These are phyloP conservation scores for Callithrix jacchus DNA, from an alignment of 2,113 vertebrate genomes.

Conservation along the genomic window DNA sequence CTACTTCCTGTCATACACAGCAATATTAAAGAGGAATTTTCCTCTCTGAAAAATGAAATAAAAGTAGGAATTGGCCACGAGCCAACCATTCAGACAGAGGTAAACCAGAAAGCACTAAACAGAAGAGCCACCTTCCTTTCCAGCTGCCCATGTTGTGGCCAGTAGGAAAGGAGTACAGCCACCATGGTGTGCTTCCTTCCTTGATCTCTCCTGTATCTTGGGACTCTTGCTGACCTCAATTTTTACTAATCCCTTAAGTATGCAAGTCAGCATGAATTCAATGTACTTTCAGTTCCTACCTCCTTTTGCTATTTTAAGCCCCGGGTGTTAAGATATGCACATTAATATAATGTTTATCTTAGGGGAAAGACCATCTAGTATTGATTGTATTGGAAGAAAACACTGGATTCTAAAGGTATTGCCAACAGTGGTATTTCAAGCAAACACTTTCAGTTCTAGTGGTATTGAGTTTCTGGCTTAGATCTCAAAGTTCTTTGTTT, in stretches of 20 bases:
- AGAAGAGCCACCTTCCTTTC: constrained; percentile 43
- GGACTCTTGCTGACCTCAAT: constrained; percentile 55
- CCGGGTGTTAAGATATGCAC: constrained; percentile 58
- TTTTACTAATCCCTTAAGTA: constrained; percentile 52
- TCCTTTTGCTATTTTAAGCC: constrained; percentile 66
- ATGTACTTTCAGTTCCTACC: constrained; percentile 24
- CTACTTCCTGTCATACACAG: background rate
- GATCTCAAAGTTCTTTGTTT: constrained; percentile 14
- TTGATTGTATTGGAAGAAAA: constrained; percentile 51
- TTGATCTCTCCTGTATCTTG: background rate
- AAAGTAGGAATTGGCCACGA: constrained; percentile 10
- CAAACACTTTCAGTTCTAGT: background rate
- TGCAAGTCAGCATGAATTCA: constrained; percentile 47
- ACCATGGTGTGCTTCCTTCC: constrained; percentile 68
- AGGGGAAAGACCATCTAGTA: constrained; percentile 44
- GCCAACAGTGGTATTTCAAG: constrained; percentile 1
- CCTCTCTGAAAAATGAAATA: constrained; percentile 59
- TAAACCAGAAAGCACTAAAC: constrained; percentile 38
- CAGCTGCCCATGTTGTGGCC: background rate
- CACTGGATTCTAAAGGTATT: constrained; percentile 44
- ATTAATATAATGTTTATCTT: constrained; percentile 58
- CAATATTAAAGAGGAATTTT: constrained; percentile 64
- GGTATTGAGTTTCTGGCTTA: constrained; percentile 32
- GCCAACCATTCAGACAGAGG: constrained; percentile 42
- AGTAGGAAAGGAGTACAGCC: constrained; percentile 25